Evolutionary conservation across 2,888 invertebrate genomes (phyloP).

Genomic region (Rhingia campestris): DNA sequence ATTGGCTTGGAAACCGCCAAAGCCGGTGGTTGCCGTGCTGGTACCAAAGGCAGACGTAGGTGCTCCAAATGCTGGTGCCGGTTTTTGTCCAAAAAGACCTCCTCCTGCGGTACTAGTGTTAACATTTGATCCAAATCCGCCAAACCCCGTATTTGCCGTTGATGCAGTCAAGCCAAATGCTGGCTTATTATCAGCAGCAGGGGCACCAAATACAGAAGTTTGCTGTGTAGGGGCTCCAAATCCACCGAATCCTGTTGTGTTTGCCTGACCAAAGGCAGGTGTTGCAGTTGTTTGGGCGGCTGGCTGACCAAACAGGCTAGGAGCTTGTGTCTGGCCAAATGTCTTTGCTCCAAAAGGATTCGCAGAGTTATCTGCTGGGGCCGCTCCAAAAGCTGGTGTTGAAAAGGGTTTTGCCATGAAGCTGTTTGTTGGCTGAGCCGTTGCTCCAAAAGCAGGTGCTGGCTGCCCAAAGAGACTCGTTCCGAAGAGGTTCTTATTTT

Average conservation of each 20-base stretch:
- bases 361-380: constrained; percentile 77
- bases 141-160: constrained; percentile 80
- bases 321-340: constrained; percentile 84
- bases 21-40: constrained; percentile 79
- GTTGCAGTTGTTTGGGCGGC: constrained; percentile 84
- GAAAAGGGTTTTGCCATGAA: constrained; percentile 88
- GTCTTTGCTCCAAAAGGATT: constrained; percentile 82
- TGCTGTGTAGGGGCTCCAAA: constrained; percentile 81
- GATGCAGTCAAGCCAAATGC: constrained; percentile 79
- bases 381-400: constrained; percentile 82
- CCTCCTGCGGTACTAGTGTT: constrained; percentile 83
- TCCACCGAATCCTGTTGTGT: constrained; percentile 80
- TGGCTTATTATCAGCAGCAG: constrained; percentile 81
- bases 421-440: constrained; percentile 84
- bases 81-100: constrained; percentile 79
- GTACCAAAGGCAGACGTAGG: constrained; percentile 80
- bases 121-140: constrained; percentile 80
- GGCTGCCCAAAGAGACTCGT: constrained; percentile 83
- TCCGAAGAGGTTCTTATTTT: constrained; percentile 85
- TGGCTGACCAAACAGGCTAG: constrained; percentile 84
- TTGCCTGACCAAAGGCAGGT: constrained; percentile 82
- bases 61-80: constrained; percentile 82
- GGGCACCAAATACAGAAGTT: constrained; percentile 79
- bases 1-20: constrained; percentile 78
- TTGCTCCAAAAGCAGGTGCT: constrained; percentile 83